Base-by-base conservation (phyloP, 92 coral and sea anemone species). In the Actinernus sp. region DNA sequence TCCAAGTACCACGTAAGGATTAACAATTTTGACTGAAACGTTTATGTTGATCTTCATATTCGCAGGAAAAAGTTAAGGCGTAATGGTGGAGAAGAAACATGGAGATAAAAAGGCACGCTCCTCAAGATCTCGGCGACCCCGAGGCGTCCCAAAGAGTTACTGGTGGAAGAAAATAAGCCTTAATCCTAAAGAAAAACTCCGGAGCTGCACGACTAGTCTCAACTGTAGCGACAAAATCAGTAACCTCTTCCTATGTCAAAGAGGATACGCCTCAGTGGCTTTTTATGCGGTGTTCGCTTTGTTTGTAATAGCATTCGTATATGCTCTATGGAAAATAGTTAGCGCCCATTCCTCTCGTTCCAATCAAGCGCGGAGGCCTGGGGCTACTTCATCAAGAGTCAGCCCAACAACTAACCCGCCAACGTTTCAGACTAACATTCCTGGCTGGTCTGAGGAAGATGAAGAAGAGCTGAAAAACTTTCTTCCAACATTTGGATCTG, bases 241-340 rank as follows among this genome's bases (percentile, higher is more conserved):
- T 59, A 78, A 88, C 48, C 71, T 95, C 17, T 71, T 95, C 49
- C 79, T 87, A 45, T 95, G 99, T 65, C 88, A 95, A 31, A 92
- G 87, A 49, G 96, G 93, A 2, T 89, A 89, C 58, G 92, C 91
- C 31, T 95, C 99, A 3, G 88, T 95, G 50, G 91, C 97, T 8
- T 88, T 95, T 58, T 95, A 95, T 33, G 97, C 93, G 17, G 60
- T 91, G 2, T 81, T 95, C 59, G 49, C 88, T 14, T 27, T 95
- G 32, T 75, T 95, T 55, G 77, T 95, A 13, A 55, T 84, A 57
- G 88, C 89, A 8, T 84, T 95, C 49, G 62, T 95, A 1, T 95
- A 95, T 24, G 80, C 88, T 30, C 75, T 95, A 58, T 89, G 99
- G 86, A 95, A 95, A 73, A 88, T 95, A 25, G 99, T 95, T 34